A percentile compares a stretch with the other conserved stretches of the same genome.
These are phyloP conservation scores for Valencia hispanica DNA, from an alignment of 2,797 vertebrate genomes.

Conservation along the genomic window DNA sequence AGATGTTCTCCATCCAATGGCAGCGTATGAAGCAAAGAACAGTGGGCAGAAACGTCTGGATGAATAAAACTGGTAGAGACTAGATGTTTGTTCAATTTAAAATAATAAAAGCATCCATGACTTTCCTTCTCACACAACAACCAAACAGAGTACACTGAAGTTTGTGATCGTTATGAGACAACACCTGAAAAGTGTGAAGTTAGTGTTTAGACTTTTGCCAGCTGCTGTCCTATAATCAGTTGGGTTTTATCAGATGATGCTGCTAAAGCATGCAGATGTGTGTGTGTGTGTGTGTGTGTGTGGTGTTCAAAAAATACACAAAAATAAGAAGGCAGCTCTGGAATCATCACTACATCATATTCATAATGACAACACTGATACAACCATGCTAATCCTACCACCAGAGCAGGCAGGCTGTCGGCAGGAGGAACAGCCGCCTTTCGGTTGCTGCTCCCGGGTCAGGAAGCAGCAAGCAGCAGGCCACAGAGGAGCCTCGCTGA, in stretches of 20 bases:
- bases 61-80: too few species aligned
- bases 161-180: not conserved
- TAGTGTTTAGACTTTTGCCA: too few species aligned
- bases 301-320: too few species aligned
- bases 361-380: not conserved
- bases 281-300: too few species aligned
- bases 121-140: too few species aligned
- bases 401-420: not conserved
- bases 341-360: not conserved
- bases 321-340: not conserved
- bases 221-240: too few species aligned
- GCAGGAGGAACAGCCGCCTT: not conserved
- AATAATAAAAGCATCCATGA: too few species aligned
- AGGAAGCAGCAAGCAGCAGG: constrained; percentile 18
- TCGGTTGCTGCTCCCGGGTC: not conserved
- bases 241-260: too few species aligned
- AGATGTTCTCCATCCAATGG: not conserved
- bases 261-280: too few species aligned
- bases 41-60: not conserved
- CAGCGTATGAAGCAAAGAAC: not conserved
- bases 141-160: too few species aligned
- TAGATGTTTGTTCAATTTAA: too few species aligned
- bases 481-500: constrained; percentile 21
- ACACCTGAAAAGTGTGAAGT: too few species aligned
- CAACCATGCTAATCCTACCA: not conserved